phyloP scores from a whole-genome alignment of 2,888 invertebrate genomes.

The Lypha dubia region DNA sequence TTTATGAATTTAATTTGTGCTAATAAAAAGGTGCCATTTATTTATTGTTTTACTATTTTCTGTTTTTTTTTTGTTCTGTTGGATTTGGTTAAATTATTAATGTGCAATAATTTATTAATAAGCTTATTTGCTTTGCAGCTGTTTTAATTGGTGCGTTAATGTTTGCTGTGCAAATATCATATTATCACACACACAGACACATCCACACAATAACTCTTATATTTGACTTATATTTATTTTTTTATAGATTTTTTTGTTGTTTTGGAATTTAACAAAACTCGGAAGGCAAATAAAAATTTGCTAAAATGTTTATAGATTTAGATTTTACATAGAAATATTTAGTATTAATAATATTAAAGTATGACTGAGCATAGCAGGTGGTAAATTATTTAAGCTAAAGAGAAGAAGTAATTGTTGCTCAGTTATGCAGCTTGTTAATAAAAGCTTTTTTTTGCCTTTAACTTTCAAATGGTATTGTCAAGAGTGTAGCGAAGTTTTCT shows the following conservation, averaged over 20 bases:
- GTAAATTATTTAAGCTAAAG: background rate
- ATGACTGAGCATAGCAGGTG: background rate
- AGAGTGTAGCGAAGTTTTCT: background rate
- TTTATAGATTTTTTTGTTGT: background rate
- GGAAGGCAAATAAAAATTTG: conserved; percentile 9
- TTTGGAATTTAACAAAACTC: background rate
- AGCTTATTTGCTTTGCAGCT: conserved; percentile 32
- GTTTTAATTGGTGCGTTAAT: conserved; percentile 50
- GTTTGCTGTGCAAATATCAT: conserved; percentile 30
- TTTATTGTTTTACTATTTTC: conserved; percentile 22
- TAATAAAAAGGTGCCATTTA: conserved; percentile 58
- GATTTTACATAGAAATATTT: background rate
- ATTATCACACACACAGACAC: background rate
- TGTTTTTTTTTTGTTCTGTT: no score
- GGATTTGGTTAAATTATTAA: conserved; percentile 48
- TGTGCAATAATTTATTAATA: conserved; percentile 54
- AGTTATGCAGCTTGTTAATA: background rate
- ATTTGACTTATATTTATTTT: background rate
- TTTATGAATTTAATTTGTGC: conserved; percentile 56
- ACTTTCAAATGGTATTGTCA: background rate
- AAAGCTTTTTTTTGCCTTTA: background rate
- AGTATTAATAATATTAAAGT: background rate
- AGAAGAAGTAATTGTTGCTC: background rate
- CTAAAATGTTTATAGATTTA: background rate
- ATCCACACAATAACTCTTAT: background rate